Evolutionary conservation across 1,140 invertebrate species (phyloP), one percentile per base, ranked within the genome.

Genomic region (Drosophila fuyamai): DNA sequence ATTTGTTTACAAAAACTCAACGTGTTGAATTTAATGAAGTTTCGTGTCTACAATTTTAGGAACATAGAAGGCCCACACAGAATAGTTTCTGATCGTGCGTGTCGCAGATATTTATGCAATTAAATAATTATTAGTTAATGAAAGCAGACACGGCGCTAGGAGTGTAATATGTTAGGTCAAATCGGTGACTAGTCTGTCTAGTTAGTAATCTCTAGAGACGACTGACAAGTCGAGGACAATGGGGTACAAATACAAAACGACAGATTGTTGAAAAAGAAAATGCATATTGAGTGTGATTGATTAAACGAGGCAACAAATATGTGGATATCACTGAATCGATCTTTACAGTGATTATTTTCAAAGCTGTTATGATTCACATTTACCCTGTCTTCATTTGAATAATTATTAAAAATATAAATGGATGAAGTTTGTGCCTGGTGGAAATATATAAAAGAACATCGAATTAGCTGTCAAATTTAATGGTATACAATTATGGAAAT

Each of bases 61-160:
- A 65, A 83, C 61, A 72, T 27, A n/a, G 23, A 16, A 38, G 36
- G 38, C 57, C 44, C 51, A 56, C 59, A 43, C 46, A 65, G 36
- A 16, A 57, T 40, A 9, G 44, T 32, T 40, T 29, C 50, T 46
- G 53, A 10, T 58, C 41, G 44, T 83, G 83, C 83, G 83, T 86
- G 83, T 79, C 83, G 54, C 79, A 76, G 63, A 86, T 86, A 83
- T 83, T 83, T 86, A 88, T 88, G 32, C 76, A 86, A 86, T 86
- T 86, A 88, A 70, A 78, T 79, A 83, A 86, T 86, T 86, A 86
- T 82, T 60, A 77, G 36, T 72, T 63, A 84, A 84, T 84, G 71
- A 62, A 67, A 83, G 76, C 65, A 79, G 81, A 84, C 81, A 63
- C 60, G 60, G 32, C 57, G 47, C 16, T 10, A 43, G 41, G 54